These are phyloP conservation scores for Oncorhynchus tshawytscha DNA, from an alignment of 2,113 vertebrate species.

Conservation along the genomic window DNA sequence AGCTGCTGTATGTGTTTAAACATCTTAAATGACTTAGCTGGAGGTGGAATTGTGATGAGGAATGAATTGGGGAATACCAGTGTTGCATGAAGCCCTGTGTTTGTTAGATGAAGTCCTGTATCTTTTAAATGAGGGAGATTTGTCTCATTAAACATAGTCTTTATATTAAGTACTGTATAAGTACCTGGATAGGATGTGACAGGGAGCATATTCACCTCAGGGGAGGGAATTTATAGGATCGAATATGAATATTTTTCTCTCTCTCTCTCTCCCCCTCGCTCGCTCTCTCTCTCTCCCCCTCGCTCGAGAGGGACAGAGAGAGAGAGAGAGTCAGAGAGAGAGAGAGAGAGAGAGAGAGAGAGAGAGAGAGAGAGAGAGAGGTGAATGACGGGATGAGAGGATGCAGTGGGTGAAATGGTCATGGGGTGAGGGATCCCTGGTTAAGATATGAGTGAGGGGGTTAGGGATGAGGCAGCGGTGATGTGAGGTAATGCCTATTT, in stretches of 20 bases:
- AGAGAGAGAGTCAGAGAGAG: too few relatives aligned
- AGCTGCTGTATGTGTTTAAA: constrained; percentile 36
- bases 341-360: too few relatives aligned
- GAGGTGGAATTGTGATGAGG: constrained; percentile 36
- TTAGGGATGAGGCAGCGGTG: too few relatives aligned
- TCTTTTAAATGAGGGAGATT: constrained; percentile 18
- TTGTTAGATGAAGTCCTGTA: constrained; percentile 1
- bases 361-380: not conserved
- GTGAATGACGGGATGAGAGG: not conserved
- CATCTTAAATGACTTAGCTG: constrained; percentile 38
- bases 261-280: not conserved
- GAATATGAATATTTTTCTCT: not conserved
- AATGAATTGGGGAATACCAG: constrained; percentile 49
- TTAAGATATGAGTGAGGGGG: too few relatives aligned
- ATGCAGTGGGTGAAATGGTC: not conserved
- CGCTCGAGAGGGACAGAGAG: too few relatives aligned
- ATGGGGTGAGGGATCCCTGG: too few relatives aligned
- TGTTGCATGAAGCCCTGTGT: constrained; percentile 17
- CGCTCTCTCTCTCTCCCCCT: too few relatives aligned
- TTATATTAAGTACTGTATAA: too few relatives aligned
- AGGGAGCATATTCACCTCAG: constrained; percentile 32
- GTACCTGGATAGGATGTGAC: too few relatives aligned
- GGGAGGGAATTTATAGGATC: constrained; percentile 1
- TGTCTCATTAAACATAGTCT: constrained; percentile 19
- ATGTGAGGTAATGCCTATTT: too few relatives aligned